phyloP scores from a whole-genome alignment of 2,888 invertebrate species.

The Drosophila borealis region DNA sequence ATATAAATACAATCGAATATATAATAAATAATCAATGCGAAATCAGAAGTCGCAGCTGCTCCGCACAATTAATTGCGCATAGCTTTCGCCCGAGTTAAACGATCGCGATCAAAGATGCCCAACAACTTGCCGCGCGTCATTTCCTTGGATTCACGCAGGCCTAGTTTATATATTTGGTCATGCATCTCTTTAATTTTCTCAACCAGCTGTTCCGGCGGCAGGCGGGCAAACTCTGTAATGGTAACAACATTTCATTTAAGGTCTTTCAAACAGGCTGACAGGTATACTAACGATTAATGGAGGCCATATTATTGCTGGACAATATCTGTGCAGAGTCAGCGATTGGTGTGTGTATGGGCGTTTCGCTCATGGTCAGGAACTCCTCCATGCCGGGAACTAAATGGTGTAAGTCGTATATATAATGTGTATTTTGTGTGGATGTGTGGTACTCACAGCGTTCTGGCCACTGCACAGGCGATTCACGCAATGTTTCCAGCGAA shows the following conservation, averaged over 20 bases:
- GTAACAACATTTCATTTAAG: background rate
- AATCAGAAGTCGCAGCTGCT: background rate
- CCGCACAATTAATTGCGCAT: slow-evolving; percentile 4
- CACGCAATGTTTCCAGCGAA: slow-evolving; percentile 94
- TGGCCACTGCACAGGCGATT: slow-evolving; percentile 98
- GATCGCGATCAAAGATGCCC: slow-evolving; percentile 89
- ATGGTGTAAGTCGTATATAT: background rate
- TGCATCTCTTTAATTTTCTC: slow-evolving; percentile 97
- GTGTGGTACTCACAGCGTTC: slow-evolving; percentile 91
- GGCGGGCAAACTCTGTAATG: slow-evolving; percentile 88
- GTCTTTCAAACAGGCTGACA: background rate
- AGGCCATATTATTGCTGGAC: slow-evolving; percentile 90
- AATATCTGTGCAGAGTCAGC: slow-evolving; percentile 90
- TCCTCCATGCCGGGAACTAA: slow-evolving; percentile 95
- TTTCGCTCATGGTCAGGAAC: slow-evolving; percentile 90
- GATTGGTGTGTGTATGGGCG: slow-evolving; percentile 85
- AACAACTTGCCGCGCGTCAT: slow-evolving; percentile 98
- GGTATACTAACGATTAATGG: slow-evolving; percentile 90
- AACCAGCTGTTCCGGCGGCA: slow-evolving; percentile 93
- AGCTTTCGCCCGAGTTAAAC: slow-evolving; percentile 22
- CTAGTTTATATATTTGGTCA: slow-evolving; percentile 96
- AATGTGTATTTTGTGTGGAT: background rate
- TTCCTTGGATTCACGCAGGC: slow-evolving; percentile 97
- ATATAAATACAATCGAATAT: background rate
- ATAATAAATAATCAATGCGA: background rate